Base-by-base conservation (phyloP, 2,888 invertebrate genomes). In the Cryptops parisi region DNA sequence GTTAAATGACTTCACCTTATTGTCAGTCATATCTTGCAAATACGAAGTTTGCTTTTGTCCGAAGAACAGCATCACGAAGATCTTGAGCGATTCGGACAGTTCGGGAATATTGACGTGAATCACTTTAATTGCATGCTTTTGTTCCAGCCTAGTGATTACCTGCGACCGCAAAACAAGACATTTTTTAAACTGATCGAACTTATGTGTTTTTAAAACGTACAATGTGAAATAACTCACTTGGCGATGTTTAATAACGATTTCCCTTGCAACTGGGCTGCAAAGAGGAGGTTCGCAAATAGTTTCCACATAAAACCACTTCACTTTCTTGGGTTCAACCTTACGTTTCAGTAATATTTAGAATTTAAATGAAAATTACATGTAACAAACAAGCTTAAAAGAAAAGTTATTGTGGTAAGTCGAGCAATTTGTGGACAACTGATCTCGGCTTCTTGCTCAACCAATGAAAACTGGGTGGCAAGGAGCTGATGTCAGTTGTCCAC, bases 281-380 rank as follows among this genome's bases (percentile, higher is more conserved):
- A 85, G 62, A 15, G 79, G 75, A 23, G 80, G 78, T 1, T 84
- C 81, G 0, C 82, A 81, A 66, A 82, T 85, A 55, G 78, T 78
- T 61, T 84, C 82, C 74, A 90, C 87, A 65, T 86, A 89, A 68
- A 76, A 90, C 60, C 84, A 77, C 63, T 81, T 78, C 12, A 88
- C 58, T 58, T 79, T 77, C 43, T 71, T 74, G 4, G 87, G 62
- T 58, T 81, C 77, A 43, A 72, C 67, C 68, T 68, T 55, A 26
- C 27, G 38, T 21, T 48, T 17, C n/a, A 12, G 22, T 22, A 38
- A 2, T 21, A 21, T 33, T 1, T 1, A 33, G 22, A n/a, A 38
- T 4, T 1, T 6, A n/a, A 6, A 19, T 33, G 6, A 21, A 19
- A 6, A 48, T 4, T 27, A 47, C 5, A 4, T 27, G 17, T 4